phyloP scores from a whole-genome alignment of 2,797 vertebrate species.

The Catostomus latipinnis region DNA sequence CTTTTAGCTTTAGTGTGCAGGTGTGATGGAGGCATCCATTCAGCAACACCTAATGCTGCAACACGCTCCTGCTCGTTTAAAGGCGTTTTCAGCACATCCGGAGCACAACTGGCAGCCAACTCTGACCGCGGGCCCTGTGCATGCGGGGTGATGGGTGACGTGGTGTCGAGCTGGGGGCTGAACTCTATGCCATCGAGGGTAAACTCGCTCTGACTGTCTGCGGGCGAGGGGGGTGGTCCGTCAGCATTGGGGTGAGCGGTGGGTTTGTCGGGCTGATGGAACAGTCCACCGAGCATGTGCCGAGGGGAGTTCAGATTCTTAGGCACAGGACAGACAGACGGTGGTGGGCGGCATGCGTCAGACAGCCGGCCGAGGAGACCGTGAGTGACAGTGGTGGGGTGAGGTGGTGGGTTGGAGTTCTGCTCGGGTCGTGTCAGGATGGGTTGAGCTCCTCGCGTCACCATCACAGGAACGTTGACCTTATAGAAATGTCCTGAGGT shows the following conservation, averaged over 20 bases:
- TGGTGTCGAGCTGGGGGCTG: constrained; percentile 65
- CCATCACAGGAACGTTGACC: constrained; percentile 91
- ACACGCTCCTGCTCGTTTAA: constrained; percentile 71
- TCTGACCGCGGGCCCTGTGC: constrained; percentile 63
- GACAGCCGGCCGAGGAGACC: constrained; percentile 55
- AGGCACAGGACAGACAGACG: background rate
- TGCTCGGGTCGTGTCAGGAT: constrained; percentile 72
- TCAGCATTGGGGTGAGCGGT: constrained; percentile 35
- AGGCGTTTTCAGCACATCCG: constrained; percentile 2
- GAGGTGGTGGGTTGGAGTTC: constrained; percentile 69
- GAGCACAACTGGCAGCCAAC: constrained; percentile 49
- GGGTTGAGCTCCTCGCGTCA: constrained; percentile 81
- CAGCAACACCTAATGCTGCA: background rate
- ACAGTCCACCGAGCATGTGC: constrained; percentile 26
- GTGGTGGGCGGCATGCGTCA: constrained; percentile 56
- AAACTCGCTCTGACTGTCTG: constrained; percentile 56
- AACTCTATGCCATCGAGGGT: constrained; percentile 66
- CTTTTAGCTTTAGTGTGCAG: background rate
- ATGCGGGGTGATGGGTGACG: constrained; percentile 58
- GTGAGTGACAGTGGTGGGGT: constrained; percentile 44
- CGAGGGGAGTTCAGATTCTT: background rate
- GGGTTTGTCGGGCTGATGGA: constrained; percentile 58
- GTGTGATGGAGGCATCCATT: background rate
- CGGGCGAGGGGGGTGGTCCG: constrained; percentile 59
- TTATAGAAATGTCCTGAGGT: constrained; percentile 91